These are phyloP conservation scores for Cynodonichthys magdalenae DNA, from an alignment of 2,797 vertebrate species.

Conservation along the genomic window DNA sequence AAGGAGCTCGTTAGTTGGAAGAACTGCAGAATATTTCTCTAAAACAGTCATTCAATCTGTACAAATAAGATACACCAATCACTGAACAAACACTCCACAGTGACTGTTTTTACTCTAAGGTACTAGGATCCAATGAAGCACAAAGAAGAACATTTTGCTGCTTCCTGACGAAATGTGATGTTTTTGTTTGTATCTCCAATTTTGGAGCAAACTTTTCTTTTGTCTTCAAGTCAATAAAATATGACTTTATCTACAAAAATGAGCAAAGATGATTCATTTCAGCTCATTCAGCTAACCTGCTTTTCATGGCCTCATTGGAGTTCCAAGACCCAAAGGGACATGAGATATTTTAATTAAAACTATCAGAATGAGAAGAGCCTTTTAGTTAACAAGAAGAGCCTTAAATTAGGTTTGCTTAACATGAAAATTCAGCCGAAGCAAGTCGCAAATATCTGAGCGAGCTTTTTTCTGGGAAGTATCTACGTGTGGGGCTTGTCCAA, in stretches of 20 bases:
- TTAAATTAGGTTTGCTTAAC: constrained; percentile 44
- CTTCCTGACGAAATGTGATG: too few relatives aligned
- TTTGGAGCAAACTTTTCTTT: not conserved
- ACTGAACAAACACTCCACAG: not conserved
- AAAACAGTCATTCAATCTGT: constrained; percentile 3
- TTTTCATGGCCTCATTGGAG: constrained; percentile 36
- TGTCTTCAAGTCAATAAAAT: not conserved
- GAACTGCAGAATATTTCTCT: constrained; percentile 11
- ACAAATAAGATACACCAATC: not conserved
- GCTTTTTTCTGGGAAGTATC: constrained; percentile 14
- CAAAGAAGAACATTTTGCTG: not conserved
- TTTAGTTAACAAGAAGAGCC: constrained; percentile 41
- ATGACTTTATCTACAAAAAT: not conserved
- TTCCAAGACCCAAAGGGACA: constrained; percentile 34
- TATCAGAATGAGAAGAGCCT: constrained; percentile 24
- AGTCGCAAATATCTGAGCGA: constrained; percentile 3
- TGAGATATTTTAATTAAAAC: constrained; percentile 63
- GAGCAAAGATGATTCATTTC: constrained; percentile 6
- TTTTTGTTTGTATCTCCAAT: not conserved
- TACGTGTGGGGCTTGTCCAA: constrained; percentile 44
- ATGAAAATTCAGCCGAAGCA: constrained; percentile 27
- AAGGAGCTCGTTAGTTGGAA: constrained; percentile 5
- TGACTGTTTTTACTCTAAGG: constrained; percentile 2
- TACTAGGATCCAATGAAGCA: not conserved
- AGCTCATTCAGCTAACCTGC: constrained; percentile 23